Evolutionary conservation across 2,888 invertebrate genomes (phyloP).

Genomic region (Xestia ashworthii): DNA sequence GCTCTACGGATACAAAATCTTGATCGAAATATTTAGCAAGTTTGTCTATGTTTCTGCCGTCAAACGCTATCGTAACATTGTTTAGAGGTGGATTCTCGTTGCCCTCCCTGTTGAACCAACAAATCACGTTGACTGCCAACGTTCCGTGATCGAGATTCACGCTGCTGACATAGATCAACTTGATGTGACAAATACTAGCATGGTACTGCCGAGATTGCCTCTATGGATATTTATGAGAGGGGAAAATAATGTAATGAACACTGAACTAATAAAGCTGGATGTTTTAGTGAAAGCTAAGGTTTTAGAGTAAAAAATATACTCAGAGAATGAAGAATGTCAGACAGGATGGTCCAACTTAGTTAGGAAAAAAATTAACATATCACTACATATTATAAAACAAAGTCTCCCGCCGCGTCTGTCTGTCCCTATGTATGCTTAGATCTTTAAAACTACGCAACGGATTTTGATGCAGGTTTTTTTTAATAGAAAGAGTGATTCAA

Average conservation of each 20-base stretch:
- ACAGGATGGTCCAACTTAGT: not conserved
- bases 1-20: constrained; percentile 47
- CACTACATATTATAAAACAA: too few species aligned
- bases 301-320: not conserved
- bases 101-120: constrained; percentile 66
- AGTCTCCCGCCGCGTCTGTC: too few species aligned
- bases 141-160: constrained; percentile 68
- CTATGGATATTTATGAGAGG: constrained; percentile 63
- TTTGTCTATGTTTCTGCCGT: constrained; percentile 50
- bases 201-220: constrained; percentile 62
- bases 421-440: too few species aligned
- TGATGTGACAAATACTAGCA: constrained; percentile 68
- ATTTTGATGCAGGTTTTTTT: too few species aligned
- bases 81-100: constrained; percentile 62
- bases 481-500: too few species aligned
- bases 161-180: constrained; percentile 68
- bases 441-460: too few species aligned
- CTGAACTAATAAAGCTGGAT: constrained; percentile 13
- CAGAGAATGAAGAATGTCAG: not conserved
- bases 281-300: constrained; percentile 2
- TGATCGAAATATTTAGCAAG: constrained; percentile 60
- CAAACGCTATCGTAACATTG: constrained; percentile 66
- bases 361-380: not conserved
- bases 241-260: constrained; percentile 53
- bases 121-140: constrained; percentile 69